phyloP scores from a whole-genome alignment of 2,888 invertebrate genomes.

The Lepetodrilus schrolli region DNA sequence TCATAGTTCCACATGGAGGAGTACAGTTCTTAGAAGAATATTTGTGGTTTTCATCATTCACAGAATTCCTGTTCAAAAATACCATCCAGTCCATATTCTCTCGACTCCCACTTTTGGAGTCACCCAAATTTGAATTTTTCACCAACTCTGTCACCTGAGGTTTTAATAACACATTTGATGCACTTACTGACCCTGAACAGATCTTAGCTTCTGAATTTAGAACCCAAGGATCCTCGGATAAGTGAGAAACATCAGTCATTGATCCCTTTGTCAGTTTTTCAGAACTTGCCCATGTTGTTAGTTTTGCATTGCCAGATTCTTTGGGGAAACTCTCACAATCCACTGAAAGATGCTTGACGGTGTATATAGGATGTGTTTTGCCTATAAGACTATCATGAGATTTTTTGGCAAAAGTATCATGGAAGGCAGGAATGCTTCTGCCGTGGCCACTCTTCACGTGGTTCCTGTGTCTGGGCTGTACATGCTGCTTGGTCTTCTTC shows the following conservation, averaged over 20 bases:
- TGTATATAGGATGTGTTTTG: slow-evolving; percentile 31
- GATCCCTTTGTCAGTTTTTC: slow-evolving; percentile 57
- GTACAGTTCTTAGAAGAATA: slow-evolving; percentile 46
- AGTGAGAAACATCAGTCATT: slow-evolving; percentile 48
- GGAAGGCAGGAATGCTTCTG: slow-evolving; percentile 53
- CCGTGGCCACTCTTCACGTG: background rate
- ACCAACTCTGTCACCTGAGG: background rate
- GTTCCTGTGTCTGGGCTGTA: background rate
- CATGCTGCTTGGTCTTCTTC: background rate
- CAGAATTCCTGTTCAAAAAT: slow-evolving; percentile 62
- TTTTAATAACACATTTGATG: background rate
- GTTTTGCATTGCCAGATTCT: slow-evolving; percentile 38
- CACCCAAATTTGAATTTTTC: slow-evolving; percentile 32
- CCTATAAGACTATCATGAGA: slow-evolving; percentile 47
- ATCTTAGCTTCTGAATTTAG: slow-evolving; percentile 31
- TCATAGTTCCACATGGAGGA: slow-evolving; percentile 46
- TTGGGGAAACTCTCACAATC: background rate
- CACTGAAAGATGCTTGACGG: slow-evolving; percentile 4
- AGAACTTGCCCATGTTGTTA: slow-evolving; percentile 48
- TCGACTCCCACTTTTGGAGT: slow-evolving; percentile 24
- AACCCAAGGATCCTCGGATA: slow-evolving; percentile 62
- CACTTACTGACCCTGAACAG: slow-evolving; percentile 22
- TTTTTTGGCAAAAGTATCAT: slow-evolving; percentile 53
- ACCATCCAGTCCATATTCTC: slow-evolving; percentile 67
- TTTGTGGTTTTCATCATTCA: slow-evolving; percentile 34